These are phyloP conservation scores for Zaprionus tsacasi DNA, from an alignment of 1,140 invertebrate species.

Conservation along the genomic window DNA sequence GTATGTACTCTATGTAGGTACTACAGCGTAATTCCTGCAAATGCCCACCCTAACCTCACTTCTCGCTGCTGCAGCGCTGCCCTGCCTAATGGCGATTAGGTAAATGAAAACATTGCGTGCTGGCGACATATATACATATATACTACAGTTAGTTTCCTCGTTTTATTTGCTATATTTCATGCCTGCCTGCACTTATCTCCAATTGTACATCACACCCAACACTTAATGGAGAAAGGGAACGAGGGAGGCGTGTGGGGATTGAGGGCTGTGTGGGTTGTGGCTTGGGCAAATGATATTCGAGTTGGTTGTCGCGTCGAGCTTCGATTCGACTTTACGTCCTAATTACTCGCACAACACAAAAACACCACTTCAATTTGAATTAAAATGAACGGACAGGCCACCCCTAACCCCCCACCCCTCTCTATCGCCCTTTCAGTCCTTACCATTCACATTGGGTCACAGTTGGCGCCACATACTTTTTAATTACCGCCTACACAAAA, in stretches of 20 bases:
- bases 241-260: not conserved
- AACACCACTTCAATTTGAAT: conserved; percentile 80
- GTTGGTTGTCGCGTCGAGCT: conserved; percentile 48
- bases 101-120: conserved; percentile 81
- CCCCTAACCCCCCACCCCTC: not conserved
- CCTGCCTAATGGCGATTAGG: conserved; percentile 77
- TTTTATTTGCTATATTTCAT: conserved; percentile 81
- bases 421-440: not conserved
- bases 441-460: conserved; percentile 40
- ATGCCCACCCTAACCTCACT: conserved; percentile 52
- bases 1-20: not conserved
- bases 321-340: conserved; percentile 77
- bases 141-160: conserved; percentile 12
- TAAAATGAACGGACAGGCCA: conserved; percentile 48
- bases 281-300: conserved; percentile 62
- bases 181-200: conserved; percentile 81
- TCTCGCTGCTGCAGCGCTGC: conserved; percentile 23
- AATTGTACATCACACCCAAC: conserved; percentile 69
- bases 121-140: conserved; percentile 66
- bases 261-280: conserved; percentile 7
- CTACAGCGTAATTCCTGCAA: conserved; percentile 41
- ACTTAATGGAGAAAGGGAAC: not conserved
- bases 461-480: conserved; percentile 79
- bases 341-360: conserved; percentile 81
- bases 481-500: conserved; percentile 77